Evolutionary conservation across 1,140 invertebrate genomes (phyloP).

Genomic region (Pseudomyrmex cubaensis): DNA sequence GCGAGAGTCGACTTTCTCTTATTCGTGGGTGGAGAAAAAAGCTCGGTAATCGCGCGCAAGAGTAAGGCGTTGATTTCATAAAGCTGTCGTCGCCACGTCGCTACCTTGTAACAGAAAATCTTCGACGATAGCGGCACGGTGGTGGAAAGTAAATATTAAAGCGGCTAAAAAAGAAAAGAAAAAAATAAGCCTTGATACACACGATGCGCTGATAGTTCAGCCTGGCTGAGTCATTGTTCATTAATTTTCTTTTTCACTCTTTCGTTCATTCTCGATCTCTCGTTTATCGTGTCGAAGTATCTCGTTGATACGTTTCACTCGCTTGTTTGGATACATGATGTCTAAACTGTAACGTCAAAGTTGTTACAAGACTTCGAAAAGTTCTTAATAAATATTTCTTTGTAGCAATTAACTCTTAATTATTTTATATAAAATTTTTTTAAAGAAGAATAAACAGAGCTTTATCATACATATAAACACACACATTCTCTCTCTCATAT

Average conservation of each 20-base stretch:
- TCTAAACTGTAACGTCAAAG: not conserved
- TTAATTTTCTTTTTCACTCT: slow-evolving; percentile 45
- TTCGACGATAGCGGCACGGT: not conserved
- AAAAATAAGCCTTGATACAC: slow-evolving; percentile 19
- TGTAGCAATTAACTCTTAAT: no score
- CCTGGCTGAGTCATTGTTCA: slow-evolving; percentile 56
- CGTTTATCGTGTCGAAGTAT: slow-evolving; percentile 33
- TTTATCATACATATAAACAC: no score
- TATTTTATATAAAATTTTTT: no score
- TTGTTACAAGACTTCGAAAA: not conserved
- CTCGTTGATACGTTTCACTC: slow-evolving; percentile 20
- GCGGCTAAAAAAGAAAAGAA: slow-evolving; percentile 43
- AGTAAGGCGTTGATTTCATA: slow-evolving; percentile 67
- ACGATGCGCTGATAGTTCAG: slow-evolving; percentile 45
- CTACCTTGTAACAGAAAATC: slow-evolving; percentile 60
- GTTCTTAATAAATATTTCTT: no score
- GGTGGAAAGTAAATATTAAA: slow-evolving; percentile 69
- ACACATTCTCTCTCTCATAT: no score
- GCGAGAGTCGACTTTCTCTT: slow-evolving; percentile 58
- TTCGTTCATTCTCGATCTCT: slow-evolving; percentile 22
- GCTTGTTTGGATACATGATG: slow-evolving; percentile 8
- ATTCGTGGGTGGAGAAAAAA: slow-evolving; percentile 37
- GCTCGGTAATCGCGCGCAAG: slow-evolving; percentile 14
- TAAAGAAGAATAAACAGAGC: no score
- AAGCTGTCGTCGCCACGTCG: slow-evolving; percentile 67